Evolutionary conservation across 2,797 vertebrate genomes (phyloP).

Genomic region (Ispidina lecontei): DNA sequence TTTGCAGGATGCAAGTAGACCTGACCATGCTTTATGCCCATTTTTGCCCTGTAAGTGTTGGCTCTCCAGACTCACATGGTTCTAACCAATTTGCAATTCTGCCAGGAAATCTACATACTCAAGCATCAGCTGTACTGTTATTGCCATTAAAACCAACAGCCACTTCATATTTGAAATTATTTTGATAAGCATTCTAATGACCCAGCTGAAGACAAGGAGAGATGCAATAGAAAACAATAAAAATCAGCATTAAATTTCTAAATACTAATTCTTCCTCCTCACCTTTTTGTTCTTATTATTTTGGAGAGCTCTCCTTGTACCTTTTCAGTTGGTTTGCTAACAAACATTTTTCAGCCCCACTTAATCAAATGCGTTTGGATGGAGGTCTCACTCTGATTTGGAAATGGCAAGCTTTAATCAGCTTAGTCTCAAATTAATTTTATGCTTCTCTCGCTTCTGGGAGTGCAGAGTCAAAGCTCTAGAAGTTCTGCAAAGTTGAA

Average conservation of each 20-base stretch:
- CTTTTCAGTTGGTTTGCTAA: background rate
- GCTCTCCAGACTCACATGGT: background rate
- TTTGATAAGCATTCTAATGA: background rate
- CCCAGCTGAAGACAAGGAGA: background rate
- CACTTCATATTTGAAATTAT: background rate
- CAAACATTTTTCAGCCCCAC: background rate
- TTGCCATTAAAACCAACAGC: background rate
- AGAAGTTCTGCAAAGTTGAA: background rate
- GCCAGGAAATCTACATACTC: background rate
- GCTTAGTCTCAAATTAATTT: conserved; percentile 18
- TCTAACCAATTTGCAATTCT: background rate
- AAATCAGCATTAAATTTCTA: background rate
- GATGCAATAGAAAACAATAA: background rate
- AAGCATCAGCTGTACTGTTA: background rate
- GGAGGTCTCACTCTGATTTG: background rate
- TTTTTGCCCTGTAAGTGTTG: background rate
- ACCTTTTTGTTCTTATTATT: background rate
- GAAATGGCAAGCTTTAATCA: conserved; percentile 26
- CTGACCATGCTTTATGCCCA: background rate
- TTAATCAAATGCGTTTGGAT: conserved; percentile 37
- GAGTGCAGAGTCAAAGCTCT: background rate
- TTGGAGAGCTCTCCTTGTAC: background rate
- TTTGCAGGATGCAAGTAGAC: background rate
- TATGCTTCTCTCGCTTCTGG: background rate
- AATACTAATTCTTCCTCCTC: background rate